Percentiles rank a stretch among this genome's conserved stretches.
phyloP scores from a whole-genome alignment of 2,888 invertebrate genomes.

The Scotopteryx bipunctaria region DNA sequence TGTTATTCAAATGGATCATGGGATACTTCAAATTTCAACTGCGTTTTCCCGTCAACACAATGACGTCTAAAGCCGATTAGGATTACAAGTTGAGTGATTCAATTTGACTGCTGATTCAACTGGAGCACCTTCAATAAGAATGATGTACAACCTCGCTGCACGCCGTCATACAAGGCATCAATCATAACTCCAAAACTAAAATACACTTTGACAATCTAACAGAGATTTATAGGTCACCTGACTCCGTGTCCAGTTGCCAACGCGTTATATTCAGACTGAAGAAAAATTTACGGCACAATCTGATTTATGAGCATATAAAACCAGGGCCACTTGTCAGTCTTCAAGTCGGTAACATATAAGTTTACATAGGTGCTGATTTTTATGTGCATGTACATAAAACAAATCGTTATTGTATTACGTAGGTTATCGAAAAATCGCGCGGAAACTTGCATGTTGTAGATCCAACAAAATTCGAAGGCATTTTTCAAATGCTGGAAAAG shows the following conservation, averaged over 20 bases:
- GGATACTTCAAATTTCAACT: too few species aligned
- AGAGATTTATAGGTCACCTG: constrained; percentile 64
- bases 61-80: too few species aligned
- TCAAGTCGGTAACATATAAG: constrained; percentile 30
- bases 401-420: too few species aligned
- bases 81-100: too few species aligned
- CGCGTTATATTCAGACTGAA: constrained; percentile 43
- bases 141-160: constrained; percentile 4
- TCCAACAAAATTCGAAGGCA: too few species aligned
- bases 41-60: too few species aligned
- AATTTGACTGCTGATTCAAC: background rate
- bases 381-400: too few species aligned
- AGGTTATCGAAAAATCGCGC: too few species aligned
- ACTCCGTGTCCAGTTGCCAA: constrained; percentile 64
- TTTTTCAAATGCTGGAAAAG: too few species aligned
- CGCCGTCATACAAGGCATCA: constrained; percentile 28
- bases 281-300: constrained; percentile 55
- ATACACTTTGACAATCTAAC: constrained; percentile 46
- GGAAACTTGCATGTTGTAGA: too few species aligned
- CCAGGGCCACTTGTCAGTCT: constrained; percentile 45
- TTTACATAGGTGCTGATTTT: too few species aligned
- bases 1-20: too few species aligned
- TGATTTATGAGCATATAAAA: constrained; percentile 59
- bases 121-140: constrained; percentile 16
- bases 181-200: constrained; percentile 37